Percentiles rank a stretch among this genome's conserved stretches.
Evolutionary conservation across 2,113 vertebrate species (phyloP).

Genomic region (Solenodon paradoxus): DNA sequence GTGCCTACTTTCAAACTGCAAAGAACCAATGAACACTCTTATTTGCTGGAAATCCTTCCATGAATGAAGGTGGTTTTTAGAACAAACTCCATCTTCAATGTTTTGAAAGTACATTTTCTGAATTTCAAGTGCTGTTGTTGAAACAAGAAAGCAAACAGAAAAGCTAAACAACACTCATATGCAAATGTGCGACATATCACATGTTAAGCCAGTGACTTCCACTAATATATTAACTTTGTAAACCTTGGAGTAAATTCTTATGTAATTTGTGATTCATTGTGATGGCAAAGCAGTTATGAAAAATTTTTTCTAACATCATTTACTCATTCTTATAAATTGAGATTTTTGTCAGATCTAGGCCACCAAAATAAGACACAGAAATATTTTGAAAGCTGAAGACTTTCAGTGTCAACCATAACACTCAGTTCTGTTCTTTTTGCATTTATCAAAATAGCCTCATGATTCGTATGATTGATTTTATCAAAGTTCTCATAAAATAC

Average conservation of each 20-base stretch:
- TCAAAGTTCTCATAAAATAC: constrained; percentile 18
- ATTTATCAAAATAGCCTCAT: neutral
- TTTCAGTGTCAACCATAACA: neutral
- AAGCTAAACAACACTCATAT: neutral
- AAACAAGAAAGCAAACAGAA: neutral
- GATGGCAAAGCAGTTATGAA: neutral
- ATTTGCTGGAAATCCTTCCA: neutral
- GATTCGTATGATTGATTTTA: constrained; percentile 32
- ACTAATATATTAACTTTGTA: neutral
- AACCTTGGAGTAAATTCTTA: neutral
- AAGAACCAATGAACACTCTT: neutral
- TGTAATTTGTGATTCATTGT: neutral
- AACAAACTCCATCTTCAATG: neutral
- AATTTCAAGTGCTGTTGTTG: neutral
- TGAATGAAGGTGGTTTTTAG: neutral
- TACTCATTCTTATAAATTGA: constrained; percentile 17
- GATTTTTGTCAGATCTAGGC: neutral
- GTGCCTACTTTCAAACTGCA: neutral
- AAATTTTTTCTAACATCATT: neutral
- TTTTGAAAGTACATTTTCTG: neutral
- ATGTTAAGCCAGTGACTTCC: neutral
- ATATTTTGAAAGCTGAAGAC: neutral
- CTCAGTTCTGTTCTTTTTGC: neutral
- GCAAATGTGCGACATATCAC: neutral
- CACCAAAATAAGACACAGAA: constrained; percentile 9